Conservation (phyloP, 2,888 invertebrate genomes). For the Temnothorax unifasciatus region DNA sequence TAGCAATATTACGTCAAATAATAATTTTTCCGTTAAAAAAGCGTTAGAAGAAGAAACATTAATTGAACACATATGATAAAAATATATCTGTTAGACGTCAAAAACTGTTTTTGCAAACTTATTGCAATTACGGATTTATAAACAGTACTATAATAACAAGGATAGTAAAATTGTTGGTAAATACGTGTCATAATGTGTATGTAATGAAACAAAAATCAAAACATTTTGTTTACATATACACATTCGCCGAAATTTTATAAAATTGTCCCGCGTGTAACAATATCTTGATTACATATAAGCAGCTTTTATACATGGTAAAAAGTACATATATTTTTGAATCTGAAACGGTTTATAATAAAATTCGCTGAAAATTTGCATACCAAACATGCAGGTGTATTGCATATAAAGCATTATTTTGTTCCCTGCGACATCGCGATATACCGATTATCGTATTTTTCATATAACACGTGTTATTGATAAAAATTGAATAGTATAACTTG, state of each 20-base stretch:
- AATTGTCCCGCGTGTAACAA: slow-evolving; percentile 20
- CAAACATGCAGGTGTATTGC: slow-evolving; percentile 13
- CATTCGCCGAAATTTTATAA: not conserved
- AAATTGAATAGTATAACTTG: not conserved
- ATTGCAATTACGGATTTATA: not conserved
- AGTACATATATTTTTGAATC: slow-evolving; percentile 37
- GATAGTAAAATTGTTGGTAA: not conserved
- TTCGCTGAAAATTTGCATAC: slow-evolving; percentile 13
- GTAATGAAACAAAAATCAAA: not conserved
- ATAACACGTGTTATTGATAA: slow-evolving; percentile 3
- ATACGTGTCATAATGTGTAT: not conserved
- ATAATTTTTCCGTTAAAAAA: not conserved
- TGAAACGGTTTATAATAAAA: slow-evolving; percentile 24
- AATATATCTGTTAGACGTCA: not conserved
- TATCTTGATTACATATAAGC: slow-evolving; percentile 30
- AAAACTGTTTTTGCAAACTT: not conserved
- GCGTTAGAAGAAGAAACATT: not conserved
- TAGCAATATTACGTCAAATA: not conserved
- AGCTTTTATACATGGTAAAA: slow-evolving; percentile 26
- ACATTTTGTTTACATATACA: slow-evolving; percentile 10
- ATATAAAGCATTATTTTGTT: slow-evolving; percentile 25
- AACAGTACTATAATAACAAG: not conserved
- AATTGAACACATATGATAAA: not conserved
- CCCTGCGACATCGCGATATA: not conserved
- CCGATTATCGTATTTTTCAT: slow-evolving; percentile 1